These are phyloP conservation scores for Portunus trituberculatus DNA, from an alignment of 1,140 invertebrate genomes.

Conservation along the genomic window DNA sequence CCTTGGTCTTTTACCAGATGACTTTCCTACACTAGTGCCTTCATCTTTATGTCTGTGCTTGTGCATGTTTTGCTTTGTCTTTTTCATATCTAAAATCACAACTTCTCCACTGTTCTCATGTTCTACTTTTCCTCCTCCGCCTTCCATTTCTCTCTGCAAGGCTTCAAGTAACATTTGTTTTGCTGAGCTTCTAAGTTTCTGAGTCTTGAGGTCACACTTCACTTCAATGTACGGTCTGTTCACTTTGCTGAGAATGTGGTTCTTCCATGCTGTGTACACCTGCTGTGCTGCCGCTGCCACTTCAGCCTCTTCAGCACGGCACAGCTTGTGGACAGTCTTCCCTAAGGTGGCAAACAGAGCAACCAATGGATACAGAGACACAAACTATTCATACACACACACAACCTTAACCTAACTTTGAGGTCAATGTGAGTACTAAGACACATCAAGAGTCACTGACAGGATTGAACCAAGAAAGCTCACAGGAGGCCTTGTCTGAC, in stretches of 20 bases:
- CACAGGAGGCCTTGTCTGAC: too few relatives aligned
- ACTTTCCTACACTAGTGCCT: too few relatives aligned
- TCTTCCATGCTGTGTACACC: slow-evolving; percentile 66
- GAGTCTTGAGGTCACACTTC: slow-evolving; percentile 66
- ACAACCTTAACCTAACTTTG: too few relatives aligned
- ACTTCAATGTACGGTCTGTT: slow-evolving; percentile 70
- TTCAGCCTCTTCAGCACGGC: slow-evolving; percentile 50
- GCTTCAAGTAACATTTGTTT: slow-evolving; percentile 67
- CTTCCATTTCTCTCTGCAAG: slow-evolving; percentile 32
- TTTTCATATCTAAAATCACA: not conserved
- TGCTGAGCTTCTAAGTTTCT: slow-evolving; percentile 63
- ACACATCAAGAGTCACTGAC: too few relatives aligned
- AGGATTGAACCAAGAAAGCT: too few relatives aligned
- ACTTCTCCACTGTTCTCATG: not conserved
- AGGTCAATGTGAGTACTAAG: too few relatives aligned
- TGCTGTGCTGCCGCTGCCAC: slow-evolving; percentile 69
- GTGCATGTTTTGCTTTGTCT: not conserved
- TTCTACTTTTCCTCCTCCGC: not conserved
- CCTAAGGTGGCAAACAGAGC: slow-evolving; percentile 42
- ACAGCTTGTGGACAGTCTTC: slow-evolving; percentile 64
- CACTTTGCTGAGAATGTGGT: slow-evolving; percentile 55
- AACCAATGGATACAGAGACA: not conserved
- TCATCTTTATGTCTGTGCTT: too few relatives aligned
- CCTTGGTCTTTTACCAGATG: not conserved
- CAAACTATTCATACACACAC: too few relatives aligned